Evolutionary conservation across 2,113 vertebrate genomes (phyloP).

Genomic region (Microtus pennsylvanicus): DNA sequence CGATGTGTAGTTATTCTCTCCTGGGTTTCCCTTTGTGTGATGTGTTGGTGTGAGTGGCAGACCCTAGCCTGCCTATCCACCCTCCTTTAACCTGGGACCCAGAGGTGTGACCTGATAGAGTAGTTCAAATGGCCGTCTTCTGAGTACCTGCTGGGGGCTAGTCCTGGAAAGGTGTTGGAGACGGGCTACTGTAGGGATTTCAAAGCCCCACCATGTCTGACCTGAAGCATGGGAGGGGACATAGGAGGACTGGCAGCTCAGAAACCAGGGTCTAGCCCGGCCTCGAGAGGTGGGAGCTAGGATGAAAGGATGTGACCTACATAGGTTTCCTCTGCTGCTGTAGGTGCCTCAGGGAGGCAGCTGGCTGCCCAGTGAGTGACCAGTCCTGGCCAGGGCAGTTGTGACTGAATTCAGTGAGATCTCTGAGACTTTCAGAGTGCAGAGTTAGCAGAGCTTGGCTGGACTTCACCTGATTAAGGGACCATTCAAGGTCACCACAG

Average conservation of each 20-base stretch:
- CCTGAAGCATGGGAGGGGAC: not conserved
- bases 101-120: fast-evolving
- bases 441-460: slow-evolving; percentile 5
- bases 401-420: not conserved
- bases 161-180: not conserved
- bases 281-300: not conserved
- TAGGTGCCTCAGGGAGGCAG: not conserved
- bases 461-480: not conserved
- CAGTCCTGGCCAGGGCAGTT: not conserved
- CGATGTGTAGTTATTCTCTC: not conserved
- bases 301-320: not conserved
- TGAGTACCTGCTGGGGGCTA: too few species aligned
- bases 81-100: not conserved
- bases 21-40: not conserved
- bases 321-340: not conserved
- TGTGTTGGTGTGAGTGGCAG: not conserved
- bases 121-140: not conserved
- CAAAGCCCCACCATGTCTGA: not conserved
- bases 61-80: not conserved
- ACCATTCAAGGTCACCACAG: not conserved
- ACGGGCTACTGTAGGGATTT: fast-evolving
- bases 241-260: not conserved
- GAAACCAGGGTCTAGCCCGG: not conserved
- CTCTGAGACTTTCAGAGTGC: slow-evolving; percentile 53
- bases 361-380: not conserved